Percentiles rank a stretch among this genome's conserved stretches.
Evolutionary conservation across 2,888 invertebrate genomes (phyloP).

Genomic region (Tiliacea aurago): DNA sequence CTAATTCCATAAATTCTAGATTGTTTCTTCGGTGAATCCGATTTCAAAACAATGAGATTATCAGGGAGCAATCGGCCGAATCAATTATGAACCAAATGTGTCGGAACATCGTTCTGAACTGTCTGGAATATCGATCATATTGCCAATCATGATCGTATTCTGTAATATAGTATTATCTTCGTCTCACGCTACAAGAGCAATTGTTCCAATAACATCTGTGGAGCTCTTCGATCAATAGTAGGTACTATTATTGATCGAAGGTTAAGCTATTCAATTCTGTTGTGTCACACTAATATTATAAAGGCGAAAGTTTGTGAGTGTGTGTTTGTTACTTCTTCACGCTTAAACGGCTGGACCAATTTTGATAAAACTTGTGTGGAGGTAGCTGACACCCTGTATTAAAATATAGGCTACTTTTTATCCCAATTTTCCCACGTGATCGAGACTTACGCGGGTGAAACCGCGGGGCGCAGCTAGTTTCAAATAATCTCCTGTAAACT

Average conservation of each 20-base stretch:
- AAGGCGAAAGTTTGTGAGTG: no score
- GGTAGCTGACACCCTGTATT: no score
- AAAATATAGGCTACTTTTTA: no score
- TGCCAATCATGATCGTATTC: constrained; percentile 29
- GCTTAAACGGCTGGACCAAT: no score
- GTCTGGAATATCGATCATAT: constrained; percentile 33
- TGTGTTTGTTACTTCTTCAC: no score
- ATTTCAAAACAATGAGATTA: constrained; percentile 24
- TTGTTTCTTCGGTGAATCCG: constrained; percentile 1
- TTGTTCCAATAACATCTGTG: constrained; percentile 15
- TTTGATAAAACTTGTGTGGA: no score
- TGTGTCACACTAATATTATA: no score
- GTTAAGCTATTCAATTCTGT: not conserved
- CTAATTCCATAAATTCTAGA: constrained; percentile 7
- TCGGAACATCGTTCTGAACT: constrained; percentile 25
- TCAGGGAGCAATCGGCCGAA: constrained; percentile 1
- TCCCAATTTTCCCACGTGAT: no score
- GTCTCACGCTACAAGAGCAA: constrained; percentile 34
- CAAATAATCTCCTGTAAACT: not conserved
- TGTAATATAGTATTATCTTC: constrained; percentile 37
- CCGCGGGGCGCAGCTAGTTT: no score
- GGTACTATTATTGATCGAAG: no score
- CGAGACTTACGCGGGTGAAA: no score
- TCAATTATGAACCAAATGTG: constrained; percentile 8
- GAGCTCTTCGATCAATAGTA: no score